phyloP scores from a whole-genome alignment of 2,888 invertebrate species.

The Fragum fragum region DNA sequence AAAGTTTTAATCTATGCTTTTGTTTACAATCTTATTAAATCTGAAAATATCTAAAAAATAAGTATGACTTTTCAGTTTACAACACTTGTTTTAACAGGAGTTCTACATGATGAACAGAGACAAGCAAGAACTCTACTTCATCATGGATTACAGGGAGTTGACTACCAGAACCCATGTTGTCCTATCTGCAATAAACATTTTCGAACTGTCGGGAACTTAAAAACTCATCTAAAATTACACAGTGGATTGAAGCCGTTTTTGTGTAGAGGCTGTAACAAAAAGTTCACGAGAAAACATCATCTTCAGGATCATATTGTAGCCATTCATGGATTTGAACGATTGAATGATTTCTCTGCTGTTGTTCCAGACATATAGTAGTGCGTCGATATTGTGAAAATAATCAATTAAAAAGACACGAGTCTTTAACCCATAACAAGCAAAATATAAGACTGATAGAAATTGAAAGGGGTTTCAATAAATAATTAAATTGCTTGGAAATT shows the following conservation, averaged over 20 bases:
- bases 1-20: too few species aligned
- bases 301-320: slow-evolving; percentile 45
- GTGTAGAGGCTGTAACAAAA: slow-evolving; percentile 43
- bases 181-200: slow-evolving; percentile 11
- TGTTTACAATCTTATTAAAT: too few species aligned
- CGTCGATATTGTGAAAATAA: too few species aligned
- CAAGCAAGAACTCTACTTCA: neutral
- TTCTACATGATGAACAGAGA: neutral
- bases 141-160: neutral
- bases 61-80: too few species aligned
- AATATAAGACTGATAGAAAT: too few species aligned
- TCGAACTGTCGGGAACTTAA: slow-evolving; percentile 18
- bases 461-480: too few species aligned
- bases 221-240: slow-evolving; percentile 46
- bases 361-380: neutral
- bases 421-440: too few species aligned
- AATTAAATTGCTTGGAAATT: too few species aligned
- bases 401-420: too few species aligned
- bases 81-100: neutral
- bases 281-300: slow-evolving; percentile 48
- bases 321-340: slow-evolving; percentile 1
- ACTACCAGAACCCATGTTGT: slow-evolving; percentile 11
- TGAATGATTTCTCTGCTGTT: neutral
- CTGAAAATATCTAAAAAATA: too few species aligned
- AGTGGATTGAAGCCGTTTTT: slow-evolving; percentile 44